Evolutionary conservation across 2,113 vertebrate genomes (phyloP), one percentile per base, ranked within the genome.

Genomic region (Riparia riparia): DNA sequence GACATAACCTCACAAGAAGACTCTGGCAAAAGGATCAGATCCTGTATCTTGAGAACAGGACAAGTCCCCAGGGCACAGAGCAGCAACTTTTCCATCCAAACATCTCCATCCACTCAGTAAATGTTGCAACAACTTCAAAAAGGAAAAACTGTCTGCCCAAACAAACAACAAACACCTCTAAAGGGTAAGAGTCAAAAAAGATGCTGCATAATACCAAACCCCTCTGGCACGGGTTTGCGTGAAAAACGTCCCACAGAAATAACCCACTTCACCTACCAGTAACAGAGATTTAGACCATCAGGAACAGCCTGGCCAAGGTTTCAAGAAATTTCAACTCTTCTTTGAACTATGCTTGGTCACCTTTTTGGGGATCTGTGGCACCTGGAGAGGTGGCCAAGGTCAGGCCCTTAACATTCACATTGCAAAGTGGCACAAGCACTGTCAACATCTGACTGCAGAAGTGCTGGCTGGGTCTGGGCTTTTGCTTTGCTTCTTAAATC

Each of bases 111-210:
- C 37, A 51, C 44, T 72, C 1, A 72, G 14, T 19, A 69, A 80
- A 93, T 45, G 58, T 39, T 76, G 50, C 72, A 93, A 81, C 41
- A 77, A 72, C 6, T 81, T 65, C 56, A 83, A 83, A 93, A n/a
- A 50, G 42, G n/a, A 72, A 86, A 85, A 92, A 47, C 20, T 45
- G 18, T 42, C 70, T 49, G n/a, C 10, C 37, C 66, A 90, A 61
- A 69, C 39, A 83, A 93, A 78, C 8, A 71, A 21, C 3, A 57
- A 72, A 37, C 53, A 70, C 7, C 16, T 65, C 50, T 77, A 44
- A 80, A 73, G 32, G 9, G 54, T 45, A 81, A 93, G 0, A 7
- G 80, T 45, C 15, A 47, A 88, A 34, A 41, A 53, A 86, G 37
- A 64, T 19, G 37, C 26, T 42, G 51, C 0, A 2, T 32, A 24